phyloP scores from a whole-genome alignment of 2,888 invertebrate species.

The Neoaliturus tenellus region DNA sequence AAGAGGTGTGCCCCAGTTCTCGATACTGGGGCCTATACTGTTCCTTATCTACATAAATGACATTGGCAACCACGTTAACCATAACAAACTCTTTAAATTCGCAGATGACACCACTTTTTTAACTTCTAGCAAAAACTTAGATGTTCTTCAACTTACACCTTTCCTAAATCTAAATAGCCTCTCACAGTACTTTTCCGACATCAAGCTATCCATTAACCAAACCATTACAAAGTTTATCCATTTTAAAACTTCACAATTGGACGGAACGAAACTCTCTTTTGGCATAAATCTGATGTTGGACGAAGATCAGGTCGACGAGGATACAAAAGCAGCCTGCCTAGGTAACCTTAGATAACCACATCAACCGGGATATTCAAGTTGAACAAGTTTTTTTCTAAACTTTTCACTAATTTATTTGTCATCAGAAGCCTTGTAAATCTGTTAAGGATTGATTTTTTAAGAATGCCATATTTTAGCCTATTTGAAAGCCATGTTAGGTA shows the following conservation, averaged over 20 bases:
- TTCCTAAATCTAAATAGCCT: not conserved
- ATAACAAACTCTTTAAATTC: not conserved
- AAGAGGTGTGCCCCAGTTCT: not conserved
- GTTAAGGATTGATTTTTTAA: not conserved
- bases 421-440: not conserved
- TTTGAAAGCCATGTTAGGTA: conserved; percentile 7
- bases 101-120: not conserved
- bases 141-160: not conserved
- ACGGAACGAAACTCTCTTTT: not conserved
- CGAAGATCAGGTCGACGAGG: not conserved
- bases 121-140: not conserved
- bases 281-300: not conserved
- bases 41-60: not conserved
- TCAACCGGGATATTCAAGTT: not conserved
- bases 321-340: not conserved
- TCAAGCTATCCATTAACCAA: not conserved
- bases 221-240: not conserved
- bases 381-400: not conserved
- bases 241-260: not conserved
- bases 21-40: not conserved
- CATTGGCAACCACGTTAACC: not conserved
- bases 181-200: not conserved
- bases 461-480: not conserved
- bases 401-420: not conserved
- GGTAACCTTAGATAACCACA: not conserved